These are phyloP conservation scores for Pachliopta kotzebuea DNA, from an alignment of 2,888 invertebrate species.

Conservation along the genomic window DNA sequence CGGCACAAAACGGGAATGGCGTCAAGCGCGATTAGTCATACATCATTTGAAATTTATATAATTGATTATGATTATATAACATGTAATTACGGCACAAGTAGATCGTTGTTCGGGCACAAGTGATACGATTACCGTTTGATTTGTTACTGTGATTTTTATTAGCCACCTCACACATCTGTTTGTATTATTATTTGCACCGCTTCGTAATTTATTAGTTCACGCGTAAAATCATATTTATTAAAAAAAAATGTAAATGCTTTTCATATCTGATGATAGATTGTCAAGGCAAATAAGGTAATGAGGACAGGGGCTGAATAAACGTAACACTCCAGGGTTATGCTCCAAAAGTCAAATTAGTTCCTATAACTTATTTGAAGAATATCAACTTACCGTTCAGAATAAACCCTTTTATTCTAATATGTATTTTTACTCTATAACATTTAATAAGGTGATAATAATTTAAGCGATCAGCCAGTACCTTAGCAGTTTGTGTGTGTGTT, in stretches of 20 bases:
- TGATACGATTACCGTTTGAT: slow-evolving; percentile 12
- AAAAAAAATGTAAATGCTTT: neutral
- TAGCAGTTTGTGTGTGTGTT: slow-evolving; percentile 39
- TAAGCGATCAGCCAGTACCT: slow-evolving; percentile 64
- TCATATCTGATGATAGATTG: too few species aligned
- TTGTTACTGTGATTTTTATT: slow-evolving; percentile 53
- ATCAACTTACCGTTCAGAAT: neutral
- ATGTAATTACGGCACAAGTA: slow-evolving; percentile 5
- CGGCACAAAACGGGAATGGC: slow-evolving; percentile 81
- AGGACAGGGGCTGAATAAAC: too few species aligned
- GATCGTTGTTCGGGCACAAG: slow-evolving; percentile 23
- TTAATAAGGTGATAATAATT: slow-evolving; percentile 76
- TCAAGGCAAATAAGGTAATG: too few species aligned
- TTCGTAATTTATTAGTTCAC: slow-evolving; percentile 12
- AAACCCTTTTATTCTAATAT: neutral
- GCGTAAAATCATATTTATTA: neutral
- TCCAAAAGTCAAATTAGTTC: neutral
- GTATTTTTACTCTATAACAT: slow-evolving; percentile 46
- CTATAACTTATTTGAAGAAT: neutral
- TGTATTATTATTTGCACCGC: slow-evolving; percentile 31
- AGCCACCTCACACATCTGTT: slow-evolving; percentile 43
- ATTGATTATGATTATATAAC: slow-evolving; percentile 9
- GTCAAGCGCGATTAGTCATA: slow-evolving; percentile 79
- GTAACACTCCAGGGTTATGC: too few species aligned
- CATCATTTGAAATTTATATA: neutral